These are phyloP conservation scores for Clostera curtula DNA, from an alignment of 2,888 invertebrate genomes.

Conservation along the genomic window DNA sequence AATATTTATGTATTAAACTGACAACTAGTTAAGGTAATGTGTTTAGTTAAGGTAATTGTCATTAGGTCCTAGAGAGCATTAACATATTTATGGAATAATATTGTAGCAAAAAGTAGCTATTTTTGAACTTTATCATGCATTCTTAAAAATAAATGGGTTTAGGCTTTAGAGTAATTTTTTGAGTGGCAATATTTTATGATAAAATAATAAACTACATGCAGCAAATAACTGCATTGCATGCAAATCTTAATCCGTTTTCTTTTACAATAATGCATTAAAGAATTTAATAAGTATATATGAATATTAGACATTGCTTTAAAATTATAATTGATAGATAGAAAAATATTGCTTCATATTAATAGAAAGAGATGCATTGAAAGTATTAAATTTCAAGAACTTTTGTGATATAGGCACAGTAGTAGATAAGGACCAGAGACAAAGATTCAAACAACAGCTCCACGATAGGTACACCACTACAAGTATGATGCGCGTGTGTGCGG, in stretches of 20 bases:
- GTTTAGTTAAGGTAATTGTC: slow-evolving; percentile 44
- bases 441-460: no score
- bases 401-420: slow-evolving; percentile 2
- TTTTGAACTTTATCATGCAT: slow-evolving; percentile 35
- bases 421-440: no score
- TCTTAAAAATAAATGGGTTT: slow-evolving; percentile 39
- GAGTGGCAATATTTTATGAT: slow-evolving; percentile 39
- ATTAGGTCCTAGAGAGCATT: slow-evolving; percentile 52
- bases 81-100: slow-evolving; percentile 51
- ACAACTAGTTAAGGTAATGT: slow-evolving; percentile 45
- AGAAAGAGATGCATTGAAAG: slow-evolving; percentile 49
- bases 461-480: no score
- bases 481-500: no score
- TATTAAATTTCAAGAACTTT: slow-evolving; percentile 31
- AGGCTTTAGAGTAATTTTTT: no score
- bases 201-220: slow-evolving; percentile 29
- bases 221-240: slow-evolving; percentile 30
- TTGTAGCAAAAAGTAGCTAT: slow-evolving; percentile 52
- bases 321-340: slow-evolving; percentile 44
- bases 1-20: slow-evolving; percentile 49
- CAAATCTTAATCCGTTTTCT: slow-evolving; percentile 19
- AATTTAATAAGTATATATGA: slow-evolving; percentile 31
- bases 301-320: slow-evolving; percentile 34
- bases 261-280: slow-evolving; percentile 44
- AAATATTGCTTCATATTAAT: slow-evolving; percentile 57